Base-by-base conservation (phyloP, 2,113 vertebrate species). In the Uropsilus gracilis region DNA sequence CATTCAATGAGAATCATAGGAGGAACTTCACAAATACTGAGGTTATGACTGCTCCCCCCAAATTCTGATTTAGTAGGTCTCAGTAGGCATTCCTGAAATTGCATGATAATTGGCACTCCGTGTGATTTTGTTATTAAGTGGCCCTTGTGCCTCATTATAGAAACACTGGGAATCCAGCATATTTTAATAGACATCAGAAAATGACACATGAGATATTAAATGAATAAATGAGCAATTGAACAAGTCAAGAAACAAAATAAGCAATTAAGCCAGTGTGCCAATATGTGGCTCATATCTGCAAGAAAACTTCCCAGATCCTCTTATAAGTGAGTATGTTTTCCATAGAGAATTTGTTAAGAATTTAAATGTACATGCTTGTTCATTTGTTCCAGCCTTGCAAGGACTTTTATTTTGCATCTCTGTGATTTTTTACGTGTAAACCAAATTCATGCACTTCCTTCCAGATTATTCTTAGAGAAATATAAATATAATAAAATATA, bases 401-500 rank as follows among this genome's bases (percentile, higher is more conserved):
- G 1, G 10, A 73, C 73, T 77, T 85, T 84, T 90, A 68, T 81
- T 94, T 89, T 86, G 24, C 6, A 48, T 42, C 69, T 86, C 55
- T 82, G 4, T 82, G 28, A 7, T 48, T 42, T 37, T 94, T 90
- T 8, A n/a, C n/a, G 81, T 90, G 55, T 69, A 42, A 92, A 72
- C 34, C 7, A 81, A 53, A 64, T 92, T 53, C 90, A 42, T n/a
- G 24, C 30, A 87, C 91, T 81, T 91, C 16, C 32, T 26, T 75
- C 20, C 83, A 71, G 57, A n/a, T 76, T 68, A 50, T 10, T 76
- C 81, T 94, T 64, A 46, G 59, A 13, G 76, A 20, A 0, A 5
- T 91, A 80, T 91, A 85, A 87, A 73, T 77, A 26, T 12, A 92
- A 63, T 46, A 37, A 73, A 81, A 61, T 14, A 63, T 69, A 63